Conservation (phyloP, 2,113 vertebrate genomes). For the Rhea americana region DNA sequence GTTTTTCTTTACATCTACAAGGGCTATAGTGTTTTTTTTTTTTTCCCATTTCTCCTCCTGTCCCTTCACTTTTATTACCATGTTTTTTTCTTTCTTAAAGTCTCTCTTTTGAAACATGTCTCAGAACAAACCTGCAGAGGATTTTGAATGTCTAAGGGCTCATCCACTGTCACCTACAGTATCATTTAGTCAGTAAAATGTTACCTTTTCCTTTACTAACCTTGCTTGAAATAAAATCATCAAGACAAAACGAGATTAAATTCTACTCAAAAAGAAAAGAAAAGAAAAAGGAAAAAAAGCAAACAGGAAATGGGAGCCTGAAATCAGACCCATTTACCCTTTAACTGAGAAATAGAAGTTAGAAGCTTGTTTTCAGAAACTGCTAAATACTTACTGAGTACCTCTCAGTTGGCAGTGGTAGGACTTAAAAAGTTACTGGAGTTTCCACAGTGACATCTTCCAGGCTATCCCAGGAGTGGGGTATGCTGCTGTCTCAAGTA, state of each 20-base stretch:
- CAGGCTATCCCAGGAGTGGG: neutral
- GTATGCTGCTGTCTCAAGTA: neutral
- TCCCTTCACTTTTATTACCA: neutral
- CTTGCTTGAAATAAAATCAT: neutral
- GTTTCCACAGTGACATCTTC: neutral
- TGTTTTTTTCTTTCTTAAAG: neutral
- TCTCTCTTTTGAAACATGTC: neutral
- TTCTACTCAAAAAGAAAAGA: neutral
- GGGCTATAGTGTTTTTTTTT: neutral
- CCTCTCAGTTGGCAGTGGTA: neutral
- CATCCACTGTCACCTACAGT: neutral
- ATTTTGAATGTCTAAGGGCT: neutral
- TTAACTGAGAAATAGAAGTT: neutral
- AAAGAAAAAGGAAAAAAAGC: neutral
- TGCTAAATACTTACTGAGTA: neutral
- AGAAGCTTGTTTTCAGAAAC: neutral
- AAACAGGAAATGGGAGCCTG: neutral
- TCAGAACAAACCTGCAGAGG: neutral
- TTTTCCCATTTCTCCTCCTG: neutral
- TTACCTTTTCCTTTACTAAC: neutral
- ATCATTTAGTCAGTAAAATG: neutral
- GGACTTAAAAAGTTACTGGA: neutral
- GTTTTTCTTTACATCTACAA: neutral
- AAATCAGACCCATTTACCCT: neutral
- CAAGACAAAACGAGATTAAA: fast-evolving